Conservation (phyloP, 1,140 invertebrate species). For the Drosophila triauraria region DNA sequence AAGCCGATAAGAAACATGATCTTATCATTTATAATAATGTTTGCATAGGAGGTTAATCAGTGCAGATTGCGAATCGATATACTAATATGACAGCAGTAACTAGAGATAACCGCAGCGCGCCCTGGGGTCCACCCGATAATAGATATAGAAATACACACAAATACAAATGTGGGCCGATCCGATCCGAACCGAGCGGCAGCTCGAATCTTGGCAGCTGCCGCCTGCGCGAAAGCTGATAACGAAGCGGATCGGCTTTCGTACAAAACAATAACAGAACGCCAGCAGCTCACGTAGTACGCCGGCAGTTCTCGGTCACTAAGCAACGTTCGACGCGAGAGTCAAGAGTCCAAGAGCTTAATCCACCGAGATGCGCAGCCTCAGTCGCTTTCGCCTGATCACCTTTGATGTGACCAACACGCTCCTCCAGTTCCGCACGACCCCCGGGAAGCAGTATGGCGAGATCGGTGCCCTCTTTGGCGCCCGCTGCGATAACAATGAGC, state of each 20-base stretch:
- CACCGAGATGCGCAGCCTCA: conserved; percentile 80
- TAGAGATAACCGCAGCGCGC: conserved; percentile 31
- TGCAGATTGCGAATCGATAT: conserved; percentile 40
- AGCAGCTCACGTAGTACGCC: conserved; percentile 51
- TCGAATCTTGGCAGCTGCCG: conserved; percentile 28
- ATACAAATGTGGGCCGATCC: conserved; percentile 13
- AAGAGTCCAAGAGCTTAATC: conserved; percentile 8
- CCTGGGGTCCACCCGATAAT: background rate
- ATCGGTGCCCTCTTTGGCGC: conserved; percentile 90
- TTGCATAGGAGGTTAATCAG: conserved; percentile 31
- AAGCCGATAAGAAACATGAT: background rate
- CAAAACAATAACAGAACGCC: conserved; percentile 54
- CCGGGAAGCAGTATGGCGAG: conserved; percentile 91
- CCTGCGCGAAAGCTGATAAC: conserved; percentile 23
- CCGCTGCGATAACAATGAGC: conserved; percentile 86
- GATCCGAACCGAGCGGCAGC: conserved; percentile 16
- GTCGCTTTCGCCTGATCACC: conserved; percentile 89
- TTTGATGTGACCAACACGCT: conserved; percentile 96
- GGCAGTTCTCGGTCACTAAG: conserved; percentile 39
- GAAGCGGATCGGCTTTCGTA: conserved; percentile 33
- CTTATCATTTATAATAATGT: conserved; percentile 24
- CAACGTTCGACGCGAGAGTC: conserved; percentile 15
- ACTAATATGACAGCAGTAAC: conserved; percentile 29
- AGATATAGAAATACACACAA: conserved; percentile 14
- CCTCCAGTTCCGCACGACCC: conserved; percentile 88